A percentile compares a stretch with the other conserved stretches of the same genome.
Conservation (phyloP, 1,140 invertebrate genomes). For the Grapholita molesta region DNA sequence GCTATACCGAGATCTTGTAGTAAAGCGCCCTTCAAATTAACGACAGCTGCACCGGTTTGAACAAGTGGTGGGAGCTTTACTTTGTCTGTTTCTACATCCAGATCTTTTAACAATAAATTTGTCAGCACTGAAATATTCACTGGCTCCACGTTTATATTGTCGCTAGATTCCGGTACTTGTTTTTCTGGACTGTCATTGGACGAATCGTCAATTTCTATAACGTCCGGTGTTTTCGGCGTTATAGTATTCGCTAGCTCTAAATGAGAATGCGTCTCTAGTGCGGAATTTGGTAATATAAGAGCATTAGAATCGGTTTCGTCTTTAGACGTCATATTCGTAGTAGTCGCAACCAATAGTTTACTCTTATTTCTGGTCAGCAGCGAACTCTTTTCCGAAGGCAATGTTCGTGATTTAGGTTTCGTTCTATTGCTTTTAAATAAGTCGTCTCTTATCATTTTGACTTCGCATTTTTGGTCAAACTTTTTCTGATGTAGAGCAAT, state of each 20-base stretch:
- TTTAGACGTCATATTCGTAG: background rate
- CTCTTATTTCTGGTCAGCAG: background rate
- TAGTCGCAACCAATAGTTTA: background rate
- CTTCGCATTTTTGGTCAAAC: constrained; percentile 40
- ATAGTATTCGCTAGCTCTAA: background rate
- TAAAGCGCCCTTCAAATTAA: background rate
- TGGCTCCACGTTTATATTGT: constrained; percentile 17
- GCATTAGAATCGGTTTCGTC: background rate
- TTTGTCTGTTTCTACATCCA: constrained; percentile 25
- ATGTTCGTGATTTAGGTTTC: background rate
- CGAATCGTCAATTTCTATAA: constrained; percentile 43
- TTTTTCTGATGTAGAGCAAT: constrained; percentile 49
- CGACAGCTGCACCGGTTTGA: constrained; percentile 40
- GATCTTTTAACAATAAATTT: constrained; percentile 32
- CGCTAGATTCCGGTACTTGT: background rate
- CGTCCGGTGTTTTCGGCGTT: constrained; percentile 12
- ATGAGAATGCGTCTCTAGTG: background rate
- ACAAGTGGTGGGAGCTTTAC: constrained; percentile 32
- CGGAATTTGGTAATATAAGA: background rate
- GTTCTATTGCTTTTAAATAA: constrained; percentile 17
- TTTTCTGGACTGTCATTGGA: constrained; percentile 26
- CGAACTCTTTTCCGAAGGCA: background rate
- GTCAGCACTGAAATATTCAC: constrained; percentile 21
- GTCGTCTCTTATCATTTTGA: constrained; percentile 32
- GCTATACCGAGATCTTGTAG: background rate